A percentile compares a stretch with the other conserved stretches of the same genome.
These are phyloP conservation scores for Stichopus horrens DNA, from an alignment of 53 echinoderm and acorn worm species.

Conservation along the genomic window DNA sequence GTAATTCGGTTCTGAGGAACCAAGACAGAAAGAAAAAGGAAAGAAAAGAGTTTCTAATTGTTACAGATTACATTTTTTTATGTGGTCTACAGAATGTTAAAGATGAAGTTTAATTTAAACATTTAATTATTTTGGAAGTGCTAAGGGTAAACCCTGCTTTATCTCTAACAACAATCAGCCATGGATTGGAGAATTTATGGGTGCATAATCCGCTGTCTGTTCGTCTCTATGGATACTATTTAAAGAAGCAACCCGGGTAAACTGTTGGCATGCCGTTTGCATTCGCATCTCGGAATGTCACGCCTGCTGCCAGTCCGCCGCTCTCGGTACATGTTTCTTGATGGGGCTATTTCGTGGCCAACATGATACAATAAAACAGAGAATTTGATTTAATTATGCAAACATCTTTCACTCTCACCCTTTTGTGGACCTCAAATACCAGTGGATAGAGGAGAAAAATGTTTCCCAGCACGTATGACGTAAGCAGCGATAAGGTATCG, in stretches of 20 bases:
- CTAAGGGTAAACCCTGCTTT: background rate
- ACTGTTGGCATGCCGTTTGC: background rate
- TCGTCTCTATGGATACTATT: background rate
- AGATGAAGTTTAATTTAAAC: background rate
- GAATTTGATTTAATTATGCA: constrained; percentile 43
- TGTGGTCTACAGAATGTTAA: background rate
- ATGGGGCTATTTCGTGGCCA: background rate
- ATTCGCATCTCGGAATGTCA: background rate
- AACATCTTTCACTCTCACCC: constrained; percentile 18
- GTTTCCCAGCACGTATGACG: constrained; percentile 46
- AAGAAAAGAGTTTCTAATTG: too few species aligned
- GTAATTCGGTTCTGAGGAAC: too few species aligned
- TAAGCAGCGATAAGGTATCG: constrained; percentile 39
- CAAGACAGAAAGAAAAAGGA: too few species aligned
- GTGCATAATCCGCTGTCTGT: background rate
- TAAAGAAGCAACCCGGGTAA: background rate
- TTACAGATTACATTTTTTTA: too few species aligned
- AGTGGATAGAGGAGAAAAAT: constrained; percentile 33
- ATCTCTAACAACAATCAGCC: background rate
- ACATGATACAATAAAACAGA: constrained; percentile 21
- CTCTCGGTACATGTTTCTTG: background rate
- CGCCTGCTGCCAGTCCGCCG: background rate
- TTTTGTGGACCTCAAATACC: constrained; percentile 34
- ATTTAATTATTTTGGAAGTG: background rate
- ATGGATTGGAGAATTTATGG: background rate